Evolutionary conservation across 2,888 invertebrate species (phyloP), one percentile per base, ranked within the genome.

Genomic region (Myopa testacea): DNA sequence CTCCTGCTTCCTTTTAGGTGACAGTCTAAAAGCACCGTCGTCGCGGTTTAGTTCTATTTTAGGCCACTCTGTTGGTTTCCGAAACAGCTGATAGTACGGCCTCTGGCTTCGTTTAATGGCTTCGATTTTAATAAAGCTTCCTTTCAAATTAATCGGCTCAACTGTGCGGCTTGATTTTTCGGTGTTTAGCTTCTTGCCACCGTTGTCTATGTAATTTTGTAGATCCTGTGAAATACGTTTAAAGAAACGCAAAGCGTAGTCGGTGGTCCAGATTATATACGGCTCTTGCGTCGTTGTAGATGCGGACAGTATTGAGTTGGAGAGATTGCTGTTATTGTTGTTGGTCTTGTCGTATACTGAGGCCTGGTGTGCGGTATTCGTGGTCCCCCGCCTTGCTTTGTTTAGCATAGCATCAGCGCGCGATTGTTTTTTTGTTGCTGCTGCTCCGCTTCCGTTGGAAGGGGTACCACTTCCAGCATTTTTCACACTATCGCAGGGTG

Each of bases 321-420:
- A 26, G 5, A 38, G 71, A 55, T 68, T 71, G 63, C 50, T 76
- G 34, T 70, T 70, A 79, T 74, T 65, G 58, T 68, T 72, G 45
- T 40, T 75, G 70, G 72, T 72, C 55, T 75, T 77, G 40, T 73
- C 72, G 76, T 40, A n/a, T 14, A 65, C 52, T 58, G 79, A 80
- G 78, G 80, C 58, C 78, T 81, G 55, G 80, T 81, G 77, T 78
- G 77, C 82, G 74, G 74, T 83, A 76, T 81, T 84, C 12, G 65
- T 65, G 37, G 34, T 65, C 34, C 34, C 65, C 16, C 84, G 86
- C 80, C 91, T 91, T 89, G 93, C 94, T 89, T 93, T 92, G 91
- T 94, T 93, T 88, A 95, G 93, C 93, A 95, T 95, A 90, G 94
- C 94, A 93, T 94, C 94, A 88, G 93, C 93, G 88, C 95, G 93